A percentile compares a stretch with the other conserved stretches of the same genome.
Conservation (phyloP, 2,113 vertebrate genomes). For the Trematomus loennbergii region DNA sequence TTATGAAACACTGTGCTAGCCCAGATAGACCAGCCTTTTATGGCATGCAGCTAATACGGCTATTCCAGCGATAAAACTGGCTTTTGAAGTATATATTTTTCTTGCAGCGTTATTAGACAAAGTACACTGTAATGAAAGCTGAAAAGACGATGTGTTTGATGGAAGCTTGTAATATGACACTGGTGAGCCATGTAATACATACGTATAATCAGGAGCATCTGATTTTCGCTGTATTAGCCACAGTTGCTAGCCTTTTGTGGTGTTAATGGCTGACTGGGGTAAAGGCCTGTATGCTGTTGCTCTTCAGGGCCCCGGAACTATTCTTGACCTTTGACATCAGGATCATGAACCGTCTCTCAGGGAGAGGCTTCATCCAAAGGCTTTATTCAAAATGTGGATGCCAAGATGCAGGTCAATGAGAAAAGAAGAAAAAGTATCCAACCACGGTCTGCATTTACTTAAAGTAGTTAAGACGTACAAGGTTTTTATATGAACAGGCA, state of each 20-base stretch:
- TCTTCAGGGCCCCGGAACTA: conserved; percentile 72
- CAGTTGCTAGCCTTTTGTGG: conserved; percentile 61
- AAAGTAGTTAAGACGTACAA: conserved; percentile 69
- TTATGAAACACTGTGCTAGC: conserved; percentile 77
- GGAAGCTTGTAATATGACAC: conserved; percentile 71
- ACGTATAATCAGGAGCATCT: conserved; percentile 65
- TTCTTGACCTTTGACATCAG: conserved; percentile 68
- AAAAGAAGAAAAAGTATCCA: conserved; percentile 79
- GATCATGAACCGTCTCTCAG: conserved; percentile 57
- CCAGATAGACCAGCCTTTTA: conserved; percentile 65
- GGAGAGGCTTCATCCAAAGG: conserved; percentile 73
- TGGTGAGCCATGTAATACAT: conserved; percentile 66
- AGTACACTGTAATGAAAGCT: conserved; percentile 71
- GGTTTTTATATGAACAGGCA: conserved; percentile 77
- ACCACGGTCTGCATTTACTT: conserved; percentile 68
- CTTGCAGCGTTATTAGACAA: conserved; percentile 73
- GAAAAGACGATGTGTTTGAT: conserved; percentile 60
- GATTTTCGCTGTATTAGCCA: conserved; percentile 76
- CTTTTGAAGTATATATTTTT: conserved; percentile 72
- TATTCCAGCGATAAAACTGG: conserved; percentile 70
- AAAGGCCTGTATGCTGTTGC: conserved; percentile 72
- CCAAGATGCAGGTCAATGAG: conserved; percentile 71
- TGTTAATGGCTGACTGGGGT: conserved; percentile 77
- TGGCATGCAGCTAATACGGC: conserved; percentile 80
- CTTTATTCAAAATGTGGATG: conserved; percentile 62